Base-by-base conservation (phyloP, 2,888 invertebrate species). In the Drosophila koepferae region DNA sequence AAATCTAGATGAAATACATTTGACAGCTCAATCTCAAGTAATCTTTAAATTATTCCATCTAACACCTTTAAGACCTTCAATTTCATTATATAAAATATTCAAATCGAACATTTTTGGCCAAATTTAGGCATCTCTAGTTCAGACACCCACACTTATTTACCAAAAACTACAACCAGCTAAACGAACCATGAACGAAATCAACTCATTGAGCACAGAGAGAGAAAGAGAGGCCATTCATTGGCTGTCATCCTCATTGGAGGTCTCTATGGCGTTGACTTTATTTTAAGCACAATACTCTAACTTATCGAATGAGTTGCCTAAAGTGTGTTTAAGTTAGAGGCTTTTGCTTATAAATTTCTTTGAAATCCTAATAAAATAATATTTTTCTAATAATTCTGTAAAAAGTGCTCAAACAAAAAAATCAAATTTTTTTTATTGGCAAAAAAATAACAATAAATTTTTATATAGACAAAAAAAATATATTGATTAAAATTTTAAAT, bases 71-170 rank as follows among this genome's bases (percentile, higher is more conserved):
- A 41, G 60, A 53, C 80, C 82, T 72, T 77, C 77, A 66, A 51
- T 28, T 23, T 23, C 23, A 43, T 36, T 53, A 41, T 36, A 54
- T 58, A 7, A 14, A 16, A 40, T 40, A 16, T 7, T 16, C 16
- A 59, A 54, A 59, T 41, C 34, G 10, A 51, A 55, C 60, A 40
- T 28, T 59, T n/a, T 48, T 31, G 38, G 31, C 78, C 72, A 49
- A 54, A 66, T 51, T 69, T 72, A 68, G 81, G 54, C 54, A 38
- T 40, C 55, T 63, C 31, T 48, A 18, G 64, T 56, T 81, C 61
- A 69, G 79, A 71, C 84, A 77, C 85, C 81, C 65, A 73, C 82
- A 68, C 53, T 8, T 20, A 36, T 43, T 43, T 72, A 77, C 68
- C 73, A 12, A n/a, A 77, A 74, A 69, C 74, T 62, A 58, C 56